These are phyloP conservation scores for Netelia inedita DNA, from an alignment of 2,888 invertebrate species.

Conservation along the genomic window DNA sequence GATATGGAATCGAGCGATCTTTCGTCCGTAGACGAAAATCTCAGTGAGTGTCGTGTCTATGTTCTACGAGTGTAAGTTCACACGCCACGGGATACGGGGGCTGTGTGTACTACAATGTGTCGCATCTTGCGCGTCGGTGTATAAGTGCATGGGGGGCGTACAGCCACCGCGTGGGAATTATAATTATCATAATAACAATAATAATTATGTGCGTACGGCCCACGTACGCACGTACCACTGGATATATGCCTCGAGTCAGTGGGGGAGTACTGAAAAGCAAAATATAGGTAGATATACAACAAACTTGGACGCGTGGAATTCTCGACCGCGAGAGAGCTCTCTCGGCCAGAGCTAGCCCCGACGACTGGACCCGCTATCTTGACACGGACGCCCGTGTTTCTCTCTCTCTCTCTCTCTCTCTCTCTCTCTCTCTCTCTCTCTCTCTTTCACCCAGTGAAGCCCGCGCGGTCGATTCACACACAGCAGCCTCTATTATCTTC, in stretches of 20 bases:
- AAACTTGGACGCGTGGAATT: slow-evolving; percentile 39
- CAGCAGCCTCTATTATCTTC: slow-evolving; percentile 44
- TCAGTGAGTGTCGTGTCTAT: slow-evolving; percentile 17
- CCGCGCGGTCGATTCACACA: slow-evolving; percentile 53
- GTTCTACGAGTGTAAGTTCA: slow-evolving; percentile 24
- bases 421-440: slow-evolving; percentile 33
- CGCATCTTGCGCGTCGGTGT: slow-evolving; percentile 42
- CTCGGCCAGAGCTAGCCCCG: slow-evolving; percentile 53
- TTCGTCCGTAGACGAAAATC: slow-evolving; percentile 38
- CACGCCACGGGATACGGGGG: not conserved
- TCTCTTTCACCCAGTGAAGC: slow-evolving; percentile 58
- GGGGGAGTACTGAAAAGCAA: slow-evolving; percentile 7
- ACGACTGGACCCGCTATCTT: slow-evolving; percentile 74
- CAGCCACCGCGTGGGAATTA: slow-evolving; percentile 11
- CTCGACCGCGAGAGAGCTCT: slow-evolving; percentile 47
- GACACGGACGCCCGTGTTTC: slow-evolving; percentile 66
- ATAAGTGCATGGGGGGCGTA: slow-evolving; percentile 11
- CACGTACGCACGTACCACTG: not conserved
- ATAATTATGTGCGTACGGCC: slow-evolving; percentile 7
- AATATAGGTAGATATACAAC: slow-evolving; percentile 23
- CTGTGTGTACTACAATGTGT: slow-evolving; percentile 31
- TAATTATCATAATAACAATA: not conserved
- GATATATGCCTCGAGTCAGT: not conserved
- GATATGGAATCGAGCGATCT: slow-evolving; percentile 26
- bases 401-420: slow-evolving; percentile 33